Base-by-base conservation (phyloP, 2,888 invertebrate genomes). In the Dicranocentrus wangi region DNA sequence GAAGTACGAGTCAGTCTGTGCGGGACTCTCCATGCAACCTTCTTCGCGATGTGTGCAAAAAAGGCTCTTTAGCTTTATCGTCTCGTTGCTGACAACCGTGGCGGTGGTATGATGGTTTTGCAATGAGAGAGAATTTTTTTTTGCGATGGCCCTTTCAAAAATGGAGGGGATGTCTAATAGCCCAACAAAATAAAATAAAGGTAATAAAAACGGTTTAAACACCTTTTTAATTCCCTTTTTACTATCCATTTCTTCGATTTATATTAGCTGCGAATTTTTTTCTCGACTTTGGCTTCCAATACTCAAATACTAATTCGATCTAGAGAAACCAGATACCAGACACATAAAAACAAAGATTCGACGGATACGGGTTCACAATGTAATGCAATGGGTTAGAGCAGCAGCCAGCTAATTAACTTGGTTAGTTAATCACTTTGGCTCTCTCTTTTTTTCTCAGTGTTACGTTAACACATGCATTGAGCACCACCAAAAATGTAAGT, bases 171-270 rank as follows among this genome's bases (percentile, higher is more conserved):
- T 68, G 69, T 8, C 55, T 21, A 55, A n/a, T 25, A 43, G 42
- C 39, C 23, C 3, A 47, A 47, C 10, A n/a, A 15, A n/a, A 47
- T 3, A 47, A n/a, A 47, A n/a, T 47, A 47, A 10, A 63, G 42
- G 68, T 25, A 72, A 80, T 80, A 80, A 80, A 72, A 80, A 80
- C 17, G 72, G 80, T 80, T 73, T 80, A 80, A 80, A 80, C 80
- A 80, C 80, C 51, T 80, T 55, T 73, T 80, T 72, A 80, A 80
- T 72, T 72, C 72, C 68, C 51, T 73, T 79, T 80, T 80, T 80
- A 80, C 73, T 73, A 23, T 58, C 72, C 25, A 72, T 73, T 63
- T 78, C n/a, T 58, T 66, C 61, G 58, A 71, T 73, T 80, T 80
- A 80, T 80, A 80, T 73, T 80, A 61, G 66, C 72, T 80, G 80